Base-by-base conservation (phyloP, 1,140 invertebrate genomes). In the Vanessa atalanta region DNA sequence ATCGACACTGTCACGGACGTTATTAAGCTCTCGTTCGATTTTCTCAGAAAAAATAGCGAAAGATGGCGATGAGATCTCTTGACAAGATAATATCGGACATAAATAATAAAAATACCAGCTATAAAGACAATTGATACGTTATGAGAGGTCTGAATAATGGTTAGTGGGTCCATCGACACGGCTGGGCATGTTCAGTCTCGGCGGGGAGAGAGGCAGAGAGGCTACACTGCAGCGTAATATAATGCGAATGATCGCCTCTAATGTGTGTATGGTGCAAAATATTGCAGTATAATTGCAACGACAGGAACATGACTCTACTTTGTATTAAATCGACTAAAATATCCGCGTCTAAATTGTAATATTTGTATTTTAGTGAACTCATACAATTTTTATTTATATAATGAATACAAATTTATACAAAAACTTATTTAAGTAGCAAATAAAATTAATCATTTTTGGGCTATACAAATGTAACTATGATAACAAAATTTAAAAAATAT, bases 71-170 rank as follows among this genome's bases (percentile, higher is more conserved):
- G 70, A 72, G 50, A 73, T 75, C 66, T 57, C 73, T 70, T 78
- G 67, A 76, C 69, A 78, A 75, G 73, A 73, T 70, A 60, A 70
- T 79, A 77, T 76, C 64, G 51, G 68, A 61, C 68, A 86, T 86
- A 86, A 84, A 87, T 84, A 84, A 83, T 82, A 85, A 82, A 77
- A 79, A 78, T 73, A 72, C 65, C 50, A 60, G 72, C 69, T 76
- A 79, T 82, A 83, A 83, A 81, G 79, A 80, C 82, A 86, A 85
- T 84, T 83, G 82, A 85, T 88, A 89, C 81, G 86, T 89, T 89
- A 87, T 83, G 86, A 84, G 82, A 81, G 76, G 72, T 70, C 64
- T 63, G 71, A 53, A 75, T 84, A 85, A 88, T 88, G 82, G 85
- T 84, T 83, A 86, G 82, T 80, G 81, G 76, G 72, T 72, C 68